Evolutionary conservation across 2,113 vertebrate species (phyloP), one percentile per base, ranked within the genome.

Genomic region (Triplophysa tibetana): DNA sequence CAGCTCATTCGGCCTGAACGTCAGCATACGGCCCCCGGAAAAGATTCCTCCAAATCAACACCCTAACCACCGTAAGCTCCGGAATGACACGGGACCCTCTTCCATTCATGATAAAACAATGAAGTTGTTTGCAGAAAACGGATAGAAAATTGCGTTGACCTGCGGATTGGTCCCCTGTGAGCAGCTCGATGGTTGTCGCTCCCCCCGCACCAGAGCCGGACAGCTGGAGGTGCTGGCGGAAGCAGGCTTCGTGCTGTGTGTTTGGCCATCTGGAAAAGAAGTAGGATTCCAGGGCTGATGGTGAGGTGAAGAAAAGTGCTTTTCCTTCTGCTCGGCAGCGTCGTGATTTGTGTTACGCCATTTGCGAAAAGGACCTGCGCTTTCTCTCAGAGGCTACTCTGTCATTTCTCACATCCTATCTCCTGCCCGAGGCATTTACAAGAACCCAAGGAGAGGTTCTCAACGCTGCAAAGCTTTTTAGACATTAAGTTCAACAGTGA

Each of bases 251-350:
- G 66, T 82, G 83, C 82, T 84, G 86, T 90, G 78, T 89, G 87
- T 81, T 82, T 54, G 84, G 85, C 88, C 92, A 93, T 94, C 92
- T 93, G 93, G 91, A 92, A 93, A 58, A 92, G 91, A 82, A 79
- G 16, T 81, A 58, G 82, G 88, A 89, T 84, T 89, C 85, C 88
- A 87, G 84, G 87, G 85, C 88, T 88, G 87, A 90, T 81, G 87
- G 88, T 77, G 87, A 92, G 89, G 91, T 91, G 92, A 90, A 88
- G 89, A 91, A 91, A 92, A 92, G 90, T 89, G 87, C 88, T 91
- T 91, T 90, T 85, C 92, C 88, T 84, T 88, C 80, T 88, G 92
- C 86, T 85, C 87, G 82, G 72, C 83, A 72, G 41, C 81, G 74
- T 84, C 70, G 79, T 89, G 90, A 92, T 91, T 91, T 92, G 90